These are phyloP conservation scores for Trichacis sp. DNA, from an alignment of 2,888 invertebrate species.

Conservation along the genomic window DNA sequence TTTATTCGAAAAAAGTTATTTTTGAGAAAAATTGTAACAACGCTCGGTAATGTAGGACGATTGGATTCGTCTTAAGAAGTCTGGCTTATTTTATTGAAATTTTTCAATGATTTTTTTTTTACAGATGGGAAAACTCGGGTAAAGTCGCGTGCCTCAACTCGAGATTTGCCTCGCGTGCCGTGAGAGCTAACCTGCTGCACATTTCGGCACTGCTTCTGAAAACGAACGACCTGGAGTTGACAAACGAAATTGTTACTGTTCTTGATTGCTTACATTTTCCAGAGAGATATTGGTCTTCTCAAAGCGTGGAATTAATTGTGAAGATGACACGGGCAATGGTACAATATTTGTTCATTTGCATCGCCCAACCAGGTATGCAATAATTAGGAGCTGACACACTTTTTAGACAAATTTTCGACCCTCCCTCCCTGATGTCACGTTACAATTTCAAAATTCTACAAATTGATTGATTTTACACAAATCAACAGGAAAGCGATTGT, in stretches of 20 bases:
- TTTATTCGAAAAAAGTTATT: too few relatives aligned
- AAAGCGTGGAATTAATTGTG: conserved; percentile 76
- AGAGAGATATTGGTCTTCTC: conserved; percentile 72
- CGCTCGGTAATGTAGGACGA: too few relatives aligned
- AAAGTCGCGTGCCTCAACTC: conserved; percentile 67
- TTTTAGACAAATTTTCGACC: too few relatives aligned
- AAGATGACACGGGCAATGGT: conserved; percentile 80
- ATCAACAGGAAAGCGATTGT: too few relatives aligned
- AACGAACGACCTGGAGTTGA: conserved; percentile 61
- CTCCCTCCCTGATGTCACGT: too few relatives aligned
- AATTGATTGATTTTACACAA: too few relatives aligned
- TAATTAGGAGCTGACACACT: too few relatives aligned
- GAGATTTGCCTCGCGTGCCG: conserved; percentile 68
- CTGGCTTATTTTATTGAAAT: too few relatives aligned
- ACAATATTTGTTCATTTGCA: conserved; percentile 82
- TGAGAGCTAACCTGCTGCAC: conserved; percentile 69
- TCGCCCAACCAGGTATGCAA: conserved; percentile 72
- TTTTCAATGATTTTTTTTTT: too few relatives aligned
- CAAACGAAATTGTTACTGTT: conserved; percentile 74
- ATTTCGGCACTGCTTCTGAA: conserved; percentile 67
- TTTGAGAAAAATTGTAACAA: too few relatives aligned
- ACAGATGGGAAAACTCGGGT: conserved; percentile 77
- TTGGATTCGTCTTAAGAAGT: too few relatives aligned
- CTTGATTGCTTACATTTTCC: conserved; percentile 77
- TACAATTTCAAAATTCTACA: too few relatives aligned